These are phyloP conservation scores for Physeter macrocephalus DNA, from an alignment of 2,113 vertebrate species.

Conservation along the genomic window DNA sequence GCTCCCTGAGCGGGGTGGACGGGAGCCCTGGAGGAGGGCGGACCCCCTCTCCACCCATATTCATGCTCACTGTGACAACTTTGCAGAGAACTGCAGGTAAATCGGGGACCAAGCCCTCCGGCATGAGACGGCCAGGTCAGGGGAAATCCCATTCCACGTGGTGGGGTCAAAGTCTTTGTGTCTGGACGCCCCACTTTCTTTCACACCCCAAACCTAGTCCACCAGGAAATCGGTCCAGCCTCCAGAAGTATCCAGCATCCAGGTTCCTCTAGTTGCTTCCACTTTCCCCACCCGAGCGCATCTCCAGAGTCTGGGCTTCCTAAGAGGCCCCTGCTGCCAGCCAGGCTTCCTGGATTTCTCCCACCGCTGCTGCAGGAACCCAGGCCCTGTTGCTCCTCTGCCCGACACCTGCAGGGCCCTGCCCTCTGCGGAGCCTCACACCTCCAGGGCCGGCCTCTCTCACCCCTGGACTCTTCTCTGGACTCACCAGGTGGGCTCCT, in stretches of 20 bases:
- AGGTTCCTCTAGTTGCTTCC: too few relatives aligned
- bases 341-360: not conserved
- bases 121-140: not conserved
- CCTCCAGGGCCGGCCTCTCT: not conserved
- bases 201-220: too few relatives aligned
- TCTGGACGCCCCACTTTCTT: too few relatives aligned
- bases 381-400: not conserved
- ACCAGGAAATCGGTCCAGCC: not conserved
- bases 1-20: too few relatives aligned
- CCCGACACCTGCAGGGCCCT: not conserved
- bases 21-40: accelerated
- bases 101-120: accelerated
- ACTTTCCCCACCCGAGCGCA: accelerated
- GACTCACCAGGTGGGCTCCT: not conserved
- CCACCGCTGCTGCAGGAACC: too few relatives aligned
- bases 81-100: not conserved
- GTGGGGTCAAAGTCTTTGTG: accelerated
- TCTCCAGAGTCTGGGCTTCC: not conserved
- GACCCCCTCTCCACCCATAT: accelerated
- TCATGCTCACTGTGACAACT: not conserved
- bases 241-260: not conserved
- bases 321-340: not conserved
- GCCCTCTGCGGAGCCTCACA: not conserved
- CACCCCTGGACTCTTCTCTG: not conserved
- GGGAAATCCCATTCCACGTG: not conserved